Conservation (phyloP, 2,888 invertebrate genomes). For the Epinotia demarniana region DNA sequence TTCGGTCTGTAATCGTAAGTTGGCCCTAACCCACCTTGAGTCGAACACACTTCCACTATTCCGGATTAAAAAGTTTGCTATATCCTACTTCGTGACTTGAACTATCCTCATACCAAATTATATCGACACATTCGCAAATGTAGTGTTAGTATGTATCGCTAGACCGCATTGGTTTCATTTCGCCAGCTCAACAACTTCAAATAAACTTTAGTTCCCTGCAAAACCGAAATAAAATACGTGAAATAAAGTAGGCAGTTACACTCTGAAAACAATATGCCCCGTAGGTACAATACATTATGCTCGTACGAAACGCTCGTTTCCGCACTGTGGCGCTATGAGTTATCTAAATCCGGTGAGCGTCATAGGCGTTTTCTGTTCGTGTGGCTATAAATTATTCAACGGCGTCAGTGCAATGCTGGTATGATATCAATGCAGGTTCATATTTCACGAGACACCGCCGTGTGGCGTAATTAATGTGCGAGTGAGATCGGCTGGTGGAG, state of each 20-base stretch:
- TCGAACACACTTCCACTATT: neutral
- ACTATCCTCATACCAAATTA: no score
- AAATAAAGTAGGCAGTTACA: neutral
- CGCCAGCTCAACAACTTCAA: neutral
- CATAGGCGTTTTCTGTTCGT: conserved; percentile 56
- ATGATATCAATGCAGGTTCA: conserved; percentile 71
- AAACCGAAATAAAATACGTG: neutral
- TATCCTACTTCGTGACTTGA: neutral
- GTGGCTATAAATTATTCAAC: conserved; percentile 71
- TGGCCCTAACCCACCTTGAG: no score
- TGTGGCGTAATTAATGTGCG: conserved; percentile 69
- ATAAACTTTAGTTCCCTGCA: neutral
- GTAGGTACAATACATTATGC: conserved; percentile 1
- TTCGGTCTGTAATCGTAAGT: no score
- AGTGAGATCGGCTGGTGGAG: conserved; percentile 60
- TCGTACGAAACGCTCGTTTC: conserved; percentile 5
- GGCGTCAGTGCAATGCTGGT: conserved; percentile 65
- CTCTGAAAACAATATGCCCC: conserved; percentile 3
- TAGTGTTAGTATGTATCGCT: neutral
- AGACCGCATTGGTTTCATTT: neutral
- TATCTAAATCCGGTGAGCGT: conserved; percentile 49
- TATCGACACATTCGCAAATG: neutral
- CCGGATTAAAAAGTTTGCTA: neutral
- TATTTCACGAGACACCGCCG: conserved; percentile 72
- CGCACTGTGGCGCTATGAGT: conserved; percentile 31